Base-by-base conservation (phyloP, 2,113 vertebrate genomes). In the Trogon surrucura region DNA sequence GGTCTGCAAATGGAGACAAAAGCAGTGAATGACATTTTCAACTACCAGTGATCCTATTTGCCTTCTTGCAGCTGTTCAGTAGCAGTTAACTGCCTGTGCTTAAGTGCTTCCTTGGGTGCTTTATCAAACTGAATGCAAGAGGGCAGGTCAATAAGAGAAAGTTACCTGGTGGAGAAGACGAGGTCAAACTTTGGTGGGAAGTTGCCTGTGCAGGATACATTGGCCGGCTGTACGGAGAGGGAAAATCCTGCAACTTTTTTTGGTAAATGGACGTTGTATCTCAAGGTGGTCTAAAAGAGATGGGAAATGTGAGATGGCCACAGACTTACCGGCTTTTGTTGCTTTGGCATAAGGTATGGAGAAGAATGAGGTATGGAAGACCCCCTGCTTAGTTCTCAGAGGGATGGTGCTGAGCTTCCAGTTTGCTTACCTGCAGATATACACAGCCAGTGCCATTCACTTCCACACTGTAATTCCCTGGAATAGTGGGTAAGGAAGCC, bases 381-480 rank as follows among this genome's bases (percentile, higher is more conserved):
- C 2, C 3, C 10, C 13, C 11, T 80, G 30, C 10, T 67, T 23
- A 48, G 57, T 16, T 51, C 18, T 54, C 48, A 91, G 41, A 41
- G 34, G 15, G 19, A 44, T 44, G 14, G 15, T 79, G 53, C 57
- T 65, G 80, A 83, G 32, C 36, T 38, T 56, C 26, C 44, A 91
- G 45, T 70, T 88, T 62, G 17, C 89, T 97, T 91, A 98, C 98
- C 98, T 98, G 97, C 48, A 97, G 64, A 65, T 97, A 97, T 27
- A 94, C 47, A 70, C 97, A 98, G 12, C 97, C 97, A 32, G 64
- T 94, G 66, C 98, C 98, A 11, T 93, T 93, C 73, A 98, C 92
- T 26, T 92, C 75, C 57, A 96, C 57, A 0, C 15, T 93, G 72
- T 98, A 98, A 11, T 56, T 79, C 53, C 97, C 97, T 29, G 64